Percentiles rank a stretch among this genome's conserved stretches.
Conservation (phyloP, 2,797 vertebrate genomes). For the Carapus acus region DNA sequence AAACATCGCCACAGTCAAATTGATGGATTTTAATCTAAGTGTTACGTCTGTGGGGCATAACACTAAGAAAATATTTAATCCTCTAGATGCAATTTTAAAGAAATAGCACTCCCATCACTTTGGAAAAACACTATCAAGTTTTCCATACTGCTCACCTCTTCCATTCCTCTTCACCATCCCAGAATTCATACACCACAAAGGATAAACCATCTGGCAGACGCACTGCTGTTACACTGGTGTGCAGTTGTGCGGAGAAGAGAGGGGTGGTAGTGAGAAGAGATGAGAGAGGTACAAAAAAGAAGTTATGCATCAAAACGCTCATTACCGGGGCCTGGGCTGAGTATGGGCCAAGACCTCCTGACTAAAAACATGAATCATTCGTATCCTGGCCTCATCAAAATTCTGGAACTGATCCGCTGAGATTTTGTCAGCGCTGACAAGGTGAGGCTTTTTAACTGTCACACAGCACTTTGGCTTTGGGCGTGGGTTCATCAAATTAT, state of each 20-base stretch:
- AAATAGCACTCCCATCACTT: slow-evolving; percentile 6
- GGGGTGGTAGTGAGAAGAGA: neutral
- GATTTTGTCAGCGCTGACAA: too few relatives aligned
- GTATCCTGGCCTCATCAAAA: too few relatives aligned
- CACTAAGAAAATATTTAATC: slow-evolving; percentile 29
- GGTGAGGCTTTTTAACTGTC: too few relatives aligned
- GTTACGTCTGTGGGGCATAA: too few relatives aligned
- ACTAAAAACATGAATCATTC: too few relatives aligned
- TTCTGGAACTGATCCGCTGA: too few relatives aligned
- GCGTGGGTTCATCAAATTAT: too few relatives aligned
- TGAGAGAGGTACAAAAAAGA: too few relatives aligned
- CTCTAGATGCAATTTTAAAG: slow-evolving; percentile 17
- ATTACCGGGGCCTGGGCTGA: too few relatives aligned
- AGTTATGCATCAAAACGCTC: too few relatives aligned
- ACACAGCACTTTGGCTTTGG: too few relatives aligned
- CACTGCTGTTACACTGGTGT: slow-evolving; percentile 80
- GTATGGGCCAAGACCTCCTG: too few relatives aligned
- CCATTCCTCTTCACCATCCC: slow-evolving; percentile 94
- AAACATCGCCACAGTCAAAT: slow-evolving; percentile 19
- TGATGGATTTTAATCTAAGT: neutral
- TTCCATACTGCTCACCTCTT: slow-evolving; percentile 75
- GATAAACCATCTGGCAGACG: slow-evolving; percentile 85
- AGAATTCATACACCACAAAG: slow-evolving; percentile 95
- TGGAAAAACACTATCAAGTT: slow-evolving; percentile 2
- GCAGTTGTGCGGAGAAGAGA: neutral